Base-by-base conservation (phyloP, 2,888 invertebrate species). In the Ptilodon capucinus region DNA sequence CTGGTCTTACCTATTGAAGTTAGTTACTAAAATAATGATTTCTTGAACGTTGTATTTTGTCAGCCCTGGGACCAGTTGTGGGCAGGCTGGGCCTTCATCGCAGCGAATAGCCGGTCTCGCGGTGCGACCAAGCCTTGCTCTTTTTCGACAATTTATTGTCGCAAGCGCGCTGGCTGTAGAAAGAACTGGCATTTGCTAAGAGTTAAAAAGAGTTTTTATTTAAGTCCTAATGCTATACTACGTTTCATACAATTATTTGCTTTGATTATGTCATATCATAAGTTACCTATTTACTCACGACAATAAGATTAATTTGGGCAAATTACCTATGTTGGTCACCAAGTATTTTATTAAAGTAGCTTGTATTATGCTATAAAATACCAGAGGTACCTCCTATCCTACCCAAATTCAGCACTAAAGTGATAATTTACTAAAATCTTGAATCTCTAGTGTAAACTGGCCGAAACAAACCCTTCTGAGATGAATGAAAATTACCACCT, bases 401-500 rank as follows among this genome's bases (percentile, higher is more conserved):
- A 28, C 11, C 1, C 9, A 28, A 28, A 28, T 28, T 28, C 28
- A 28, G 28, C n/a, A n/a, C n/a, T 28, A 28, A 11, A 28, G 21
- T 28, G 28, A 28, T 9, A 28, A 28, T 9, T 28, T n/a, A 32
- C 9, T 14, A 14, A 38, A 40, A 57, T 52, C 41, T 41, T 9
- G 42, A 57, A 63, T 66, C 53, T 60, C 18, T 48, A 62, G 48
- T 47, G 42, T 50, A 49, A 56, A 52, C 65, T 54, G 59, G 50
- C 54, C 46, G 49, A 61, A 64, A 67, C 67, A 69, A 68, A 59
- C 63, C 79, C 79, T 77, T 73, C 56, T 57, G 55, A 67, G 71
- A 80, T 84, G 82, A 87, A 89, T 86, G 82, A 79, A 79, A 79
- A 25, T 76, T 74, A 79, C 75, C 64, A 51, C 74, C 60, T 64